These are phyloP conservation scores for Pollenia labialis DNA, from an alignment of 2,888 invertebrate species.

Conservation along the genomic window DNA sequence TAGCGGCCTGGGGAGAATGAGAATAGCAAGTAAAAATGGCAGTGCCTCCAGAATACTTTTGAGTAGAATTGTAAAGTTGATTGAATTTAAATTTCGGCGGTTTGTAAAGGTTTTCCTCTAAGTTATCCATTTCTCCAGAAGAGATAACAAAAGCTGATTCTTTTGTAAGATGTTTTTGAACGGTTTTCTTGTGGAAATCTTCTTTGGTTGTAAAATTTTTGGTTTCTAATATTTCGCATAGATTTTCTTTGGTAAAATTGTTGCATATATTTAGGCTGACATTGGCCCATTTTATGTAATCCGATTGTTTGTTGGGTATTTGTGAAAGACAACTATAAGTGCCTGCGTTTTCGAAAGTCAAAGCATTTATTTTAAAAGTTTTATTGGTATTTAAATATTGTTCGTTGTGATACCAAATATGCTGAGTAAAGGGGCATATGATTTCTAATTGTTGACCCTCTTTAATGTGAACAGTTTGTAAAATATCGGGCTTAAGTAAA, in stretches of 20 bases:
- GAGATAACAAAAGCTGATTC: background rate
- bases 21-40: slow-evolving; percentile 90
- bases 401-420: slow-evolving; percentile 77
- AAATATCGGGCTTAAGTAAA: background rate
- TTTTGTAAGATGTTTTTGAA: background rate
- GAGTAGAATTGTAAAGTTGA: slow-evolving; percentile 70
- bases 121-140: slow-evolving; percentile 21
- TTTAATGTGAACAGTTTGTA: slow-evolving; percentile 10
- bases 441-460: slow-evolving; percentile 72
- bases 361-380: slow-evolving; percentile 72
- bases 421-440: slow-evolving; percentile 58
- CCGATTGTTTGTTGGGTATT: slow-evolving; percentile 78
- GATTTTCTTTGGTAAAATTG: slow-evolving; percentile 14
- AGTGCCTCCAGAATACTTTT: slow-evolving; percentile 91
- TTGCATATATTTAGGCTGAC: slow-evolving; percentile 77
- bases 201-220: background rate
- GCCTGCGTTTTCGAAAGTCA: slow-evolving; percentile 77
- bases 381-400: slow-evolving; percentile 63
- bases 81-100: slow-evolving; percentile 62
- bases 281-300: slow-evolving; percentile 79
- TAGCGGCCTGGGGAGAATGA: slow-evolving; percentile 88
- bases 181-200: slow-evolving; percentile 7
- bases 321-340: slow-evolving; percentile 79
- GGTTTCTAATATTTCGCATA: slow-evolving; percentile 8
- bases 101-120: background rate